Evolutionary conservation across 2,888 invertebrate genomes (phyloP).

Genomic region (Dicyrtomina minuta): DNA sequence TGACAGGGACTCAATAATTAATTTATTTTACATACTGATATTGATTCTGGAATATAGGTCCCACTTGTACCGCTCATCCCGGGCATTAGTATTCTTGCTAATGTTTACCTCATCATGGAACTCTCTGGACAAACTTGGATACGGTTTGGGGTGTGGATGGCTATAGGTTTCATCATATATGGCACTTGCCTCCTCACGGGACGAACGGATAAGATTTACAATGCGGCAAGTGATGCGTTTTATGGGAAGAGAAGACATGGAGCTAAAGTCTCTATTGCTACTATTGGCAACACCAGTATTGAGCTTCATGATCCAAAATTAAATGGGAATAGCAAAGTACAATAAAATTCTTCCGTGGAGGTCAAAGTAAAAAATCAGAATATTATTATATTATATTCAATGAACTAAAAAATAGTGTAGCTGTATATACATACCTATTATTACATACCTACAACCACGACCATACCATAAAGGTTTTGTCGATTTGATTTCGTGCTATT

Average conservation of each 20-base stretch:
- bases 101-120: constrained; percentile 60
- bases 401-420: too few species aligned
- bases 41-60: constrained; percentile 55
- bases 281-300: background rate
- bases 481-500: too few species aligned
- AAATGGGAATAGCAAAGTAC: background rate
- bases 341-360: background rate
- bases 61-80: constrained; percentile 60
- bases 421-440: too few species aligned
- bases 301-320: background rate
- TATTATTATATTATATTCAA: too few species aligned
- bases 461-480: too few species aligned
- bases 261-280: constrained; percentile 5
- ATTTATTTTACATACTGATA: background rate
- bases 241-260: background rate
- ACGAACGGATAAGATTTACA: constrained; percentile 43
- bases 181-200: constrained; percentile 44
- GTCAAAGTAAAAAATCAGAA: too few species aligned
- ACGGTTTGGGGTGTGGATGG: constrained; percentile 60
- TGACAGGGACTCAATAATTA: too few species aligned
- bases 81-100: constrained; percentile 58
- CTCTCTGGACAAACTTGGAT: constrained; percentile 58
- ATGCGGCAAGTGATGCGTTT: constrained; percentile 11
- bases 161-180: constrained; percentile 47
- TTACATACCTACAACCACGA: too few species aligned